These are phyloP conservation scores for Chaetogeoica ovagalla DNA, from an alignment of 2,888 invertebrate species.

Conservation along the genomic window DNA sequence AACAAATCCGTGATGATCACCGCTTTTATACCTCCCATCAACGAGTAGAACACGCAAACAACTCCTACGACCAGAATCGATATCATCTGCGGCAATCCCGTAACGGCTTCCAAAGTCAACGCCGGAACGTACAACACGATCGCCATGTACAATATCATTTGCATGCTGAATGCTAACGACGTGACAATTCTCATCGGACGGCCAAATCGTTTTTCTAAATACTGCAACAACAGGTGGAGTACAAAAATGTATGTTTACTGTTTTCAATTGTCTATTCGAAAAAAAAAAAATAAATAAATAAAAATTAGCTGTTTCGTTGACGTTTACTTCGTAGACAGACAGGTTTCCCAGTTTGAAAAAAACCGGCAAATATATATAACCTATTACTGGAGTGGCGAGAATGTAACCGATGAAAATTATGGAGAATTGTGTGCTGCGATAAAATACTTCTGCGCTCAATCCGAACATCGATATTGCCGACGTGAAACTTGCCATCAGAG, in stretches of 20 bases:
- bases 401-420: conserved; percentile 76
- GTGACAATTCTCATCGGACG: conserved; percentile 73
- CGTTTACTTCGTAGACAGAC: conserved; percentile 79
- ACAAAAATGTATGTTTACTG: not conserved
- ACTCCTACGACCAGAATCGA: conserved; percentile 62
- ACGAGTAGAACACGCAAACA: conserved; percentile 61
- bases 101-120: conserved; percentile 71
- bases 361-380: conserved; percentile 79
- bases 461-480: conserved; percentile 86
- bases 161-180: conserved; percentile 81
- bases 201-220: conserved; percentile 85
- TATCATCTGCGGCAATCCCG: conserved; percentile 61
- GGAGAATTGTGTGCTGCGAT: conserved; percentile 78
- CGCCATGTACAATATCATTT: conserved; percentile 88
- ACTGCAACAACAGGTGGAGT: conserved; percentile 62
- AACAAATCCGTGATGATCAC: conserved; percentile 85
- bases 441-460: conserved; percentile 84
- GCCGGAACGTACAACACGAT: conserved; percentile 93
- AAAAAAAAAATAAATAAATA: not conserved
- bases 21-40: conserved; percentile 85
- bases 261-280: no score
- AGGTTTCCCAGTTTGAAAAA: conserved; percentile 80
- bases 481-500: conserved; percentile 92
- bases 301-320: not conserved
- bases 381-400: conserved; percentile 77